Evolutionary conservation across 2,888 invertebrate genomes (phyloP).

Genomic region (Thera obeliscata): DNA sequence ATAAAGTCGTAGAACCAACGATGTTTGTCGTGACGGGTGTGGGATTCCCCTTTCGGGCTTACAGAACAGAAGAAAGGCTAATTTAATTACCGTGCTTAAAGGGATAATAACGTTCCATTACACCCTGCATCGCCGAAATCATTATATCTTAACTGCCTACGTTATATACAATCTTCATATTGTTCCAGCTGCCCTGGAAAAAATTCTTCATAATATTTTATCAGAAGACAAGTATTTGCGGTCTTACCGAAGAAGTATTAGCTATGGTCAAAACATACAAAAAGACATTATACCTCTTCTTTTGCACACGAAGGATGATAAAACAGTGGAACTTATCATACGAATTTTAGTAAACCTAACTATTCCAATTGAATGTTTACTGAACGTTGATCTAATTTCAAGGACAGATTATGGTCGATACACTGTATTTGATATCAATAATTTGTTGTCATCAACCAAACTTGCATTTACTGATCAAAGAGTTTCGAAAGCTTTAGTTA

Average conservation of each 20-base stretch:
- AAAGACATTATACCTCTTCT: conserved; percentile 90
- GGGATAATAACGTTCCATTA: too few relatives aligned
- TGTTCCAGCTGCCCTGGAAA: conserved; percentile 85
- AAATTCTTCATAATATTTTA: conserved; percentile 86
- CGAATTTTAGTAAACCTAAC: conserved; percentile 90
- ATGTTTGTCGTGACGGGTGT: too few relatives aligned
- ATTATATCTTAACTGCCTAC: too few relatives aligned
- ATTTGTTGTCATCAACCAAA: conserved; percentile 87
- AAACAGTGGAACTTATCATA: conserved; percentile 86
- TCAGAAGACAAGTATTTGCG: conserved; percentile 88
- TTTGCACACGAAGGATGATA: conserved; percentile 86
- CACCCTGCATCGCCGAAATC: too few relatives aligned
- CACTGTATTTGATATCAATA: conserved; percentile 89
- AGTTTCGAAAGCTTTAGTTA: conserved; percentile 87
- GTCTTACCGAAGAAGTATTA: conserved; percentile 88
- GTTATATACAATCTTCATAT: conserved; percentile 16
- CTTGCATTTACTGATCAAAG: conserved; percentile 87
- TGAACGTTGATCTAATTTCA: conserved; percentile 86
- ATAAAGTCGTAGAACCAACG: too few relatives aligned
- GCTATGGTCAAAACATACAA: conserved; percentile 88
- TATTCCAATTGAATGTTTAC: conserved; percentile 89
- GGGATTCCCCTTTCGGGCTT: too few relatives aligned
- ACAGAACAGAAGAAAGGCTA: too few relatives aligned
- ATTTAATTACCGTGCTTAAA: too few relatives aligned
- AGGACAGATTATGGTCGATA: conserved; percentile 88